Evolutionary conservation across 2,113 vertebrate genomes (phyloP), one percentile per base, ranked within the genome.

Genomic region (Albula glossodonta): DNA sequence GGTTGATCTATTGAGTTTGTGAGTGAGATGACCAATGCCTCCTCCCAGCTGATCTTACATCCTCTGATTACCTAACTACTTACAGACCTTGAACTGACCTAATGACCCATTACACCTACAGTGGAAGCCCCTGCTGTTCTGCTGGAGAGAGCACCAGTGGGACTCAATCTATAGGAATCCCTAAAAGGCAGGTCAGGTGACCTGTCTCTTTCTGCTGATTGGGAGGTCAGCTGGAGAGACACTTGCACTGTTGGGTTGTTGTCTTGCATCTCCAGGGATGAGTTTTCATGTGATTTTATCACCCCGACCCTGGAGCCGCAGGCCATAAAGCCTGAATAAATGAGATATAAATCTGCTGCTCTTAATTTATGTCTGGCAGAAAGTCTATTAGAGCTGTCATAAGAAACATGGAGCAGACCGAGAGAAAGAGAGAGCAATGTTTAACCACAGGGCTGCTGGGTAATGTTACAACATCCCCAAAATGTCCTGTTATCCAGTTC

Each of bases 311-410:
- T 57, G 86, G 86, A 91, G 91, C 89, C 51, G 57, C 85, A 86
- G 87, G 88, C 92, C 89, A 86, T 90, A 90, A 91, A 92, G 91
- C 89, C 88, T 8, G 77, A 85, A 90, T 94, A 94, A 95, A 95
- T 93, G 90, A 93, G 91, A 90, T 94, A 92, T 96, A 95, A 95
- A 96, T 95, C 93, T 90, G 83, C 83, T 81, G 90, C 87, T 92
- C 88, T 80, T 86, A 89, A 90, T 90, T 95, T 93, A 92, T 91
- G 91, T 90, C 88, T 92, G 94, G 93, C 91, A 84, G 91, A 90
- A 94, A 94, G 94, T 94, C 93, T 93, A 95, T 95, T 94, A 94
- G 89, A 93, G 93, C 89, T 92, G 94, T 93, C 92, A 93, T 91
- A 91, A 93, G 89, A 91, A 89, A 48, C 51, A 50, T 41, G 49